Base-by-base conservation (phyloP, 2,888 invertebrate genomes). In the Clistopyga incitator region DNA sequence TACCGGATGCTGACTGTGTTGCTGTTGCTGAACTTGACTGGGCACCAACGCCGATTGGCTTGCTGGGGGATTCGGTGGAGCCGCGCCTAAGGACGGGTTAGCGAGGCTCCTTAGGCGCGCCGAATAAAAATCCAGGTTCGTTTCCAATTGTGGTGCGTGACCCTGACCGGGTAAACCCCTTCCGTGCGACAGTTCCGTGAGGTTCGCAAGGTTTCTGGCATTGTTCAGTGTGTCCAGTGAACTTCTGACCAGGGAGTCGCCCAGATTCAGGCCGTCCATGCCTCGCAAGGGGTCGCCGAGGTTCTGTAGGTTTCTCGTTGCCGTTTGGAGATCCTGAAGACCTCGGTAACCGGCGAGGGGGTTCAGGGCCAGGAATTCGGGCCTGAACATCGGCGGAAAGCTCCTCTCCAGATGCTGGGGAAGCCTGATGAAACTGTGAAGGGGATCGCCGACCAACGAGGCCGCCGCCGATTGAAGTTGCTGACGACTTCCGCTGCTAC, bases 91-190 rank as follows among this genome's bases (percentile, higher is more conserved):
- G 96, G 97, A 97, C 95, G 97, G 97, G 94, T 97, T 97, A 95
- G 99, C 99, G 95, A 99, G 97, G 96, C 98, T 98, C 95, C 98
- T 97, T 96, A 99, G 97, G 96, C 99, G 97, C 96, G 98, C 98
- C 95, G 99, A 99, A 96, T 99, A 99, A 97, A 98, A 99, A 97
- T 99, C 98, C 96, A 98, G 96, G 95, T 97, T 97, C 93, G 97
- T 97, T 95, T 97, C 98, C 90, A 97, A 94, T 93, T 95, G 96
- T 88, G 96, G 95, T 88, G 95, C 95, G 93, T 95, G 96, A 56
- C 89, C 87, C 74, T 92, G 91, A n/a, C 90, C 88, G 8, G 90
- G 87, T 0, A 92, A 85, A 0, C 90, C 90, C 15, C 93, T 90
- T 18, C 91, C 91, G 75, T 90, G 90, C 20, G 93, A 92, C 54